Base-by-base conservation (phyloP, 2,888 invertebrate species). In the Pyrochroa serraticornis region DNA sequence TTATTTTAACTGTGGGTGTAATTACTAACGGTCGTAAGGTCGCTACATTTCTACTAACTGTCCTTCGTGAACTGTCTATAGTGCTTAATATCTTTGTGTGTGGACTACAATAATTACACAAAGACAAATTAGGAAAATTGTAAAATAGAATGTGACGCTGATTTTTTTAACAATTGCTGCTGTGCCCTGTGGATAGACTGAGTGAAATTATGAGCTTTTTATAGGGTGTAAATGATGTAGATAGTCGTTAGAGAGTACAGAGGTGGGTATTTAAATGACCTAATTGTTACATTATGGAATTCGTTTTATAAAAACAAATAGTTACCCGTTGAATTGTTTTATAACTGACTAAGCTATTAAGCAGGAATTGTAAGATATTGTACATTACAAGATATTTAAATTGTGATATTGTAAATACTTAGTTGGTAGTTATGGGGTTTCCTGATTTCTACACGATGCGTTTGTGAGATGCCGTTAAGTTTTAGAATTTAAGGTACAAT, bases 361-460 rank as follows among this genome's bases (percentile, higher is more conserved):
- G 46, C 38, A 66, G 65, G 66, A 71, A 70, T 70, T 76, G 76
- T 75, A 75, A 75, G 68, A 75, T 75, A 76, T 71, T 71, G 71
- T 74, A 73, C 60, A 71, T 73, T 72, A 64, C 64, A 64, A 43
- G 39, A 56, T 54, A 68, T 72, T 74, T 75, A 68, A 73, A 75
- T 76, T 77, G 77, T 78, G 77, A 78, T 77, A 77, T 72, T 77
- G 77, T 77, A 77, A 71, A 77, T 77, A 77, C 68, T 71, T 73
- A 74, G 67, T 69, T 67, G 45, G 56, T 64, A 66, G 61, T 62
- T 61, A 47, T 57, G 51, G 43, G 51, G 48, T 60, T 50, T 54
- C 61, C 44, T 60, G 50, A 60, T 57, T 65, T 68, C 59, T 53
- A 66, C 64, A 58, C 61, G 53, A 59, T 50, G 48, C 52, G 57